Evolutionary conservation across 2,888 invertebrate genomes (phyloP).

Genomic region (Ceramica pisi): DNA sequence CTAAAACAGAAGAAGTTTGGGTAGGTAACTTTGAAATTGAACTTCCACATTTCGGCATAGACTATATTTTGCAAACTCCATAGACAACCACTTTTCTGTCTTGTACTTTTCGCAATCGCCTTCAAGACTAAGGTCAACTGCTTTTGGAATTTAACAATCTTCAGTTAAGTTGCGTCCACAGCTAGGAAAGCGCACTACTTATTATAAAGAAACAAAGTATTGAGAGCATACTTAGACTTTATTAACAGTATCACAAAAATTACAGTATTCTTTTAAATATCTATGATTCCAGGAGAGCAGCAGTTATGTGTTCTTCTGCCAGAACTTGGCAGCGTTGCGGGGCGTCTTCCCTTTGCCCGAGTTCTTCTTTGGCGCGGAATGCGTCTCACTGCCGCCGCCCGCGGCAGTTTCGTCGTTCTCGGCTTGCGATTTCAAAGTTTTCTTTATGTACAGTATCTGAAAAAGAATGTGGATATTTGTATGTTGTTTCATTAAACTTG

Average conservation of each 20-base stretch:
- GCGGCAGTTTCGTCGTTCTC: slow-evolving; percentile 97
- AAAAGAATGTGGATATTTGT: slow-evolving; percentile 38
- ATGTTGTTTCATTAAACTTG: neutral
- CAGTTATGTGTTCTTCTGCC: slow-evolving; percentile 91
- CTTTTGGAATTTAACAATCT: neutral
- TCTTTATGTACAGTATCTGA: slow-evolving; percentile 96
- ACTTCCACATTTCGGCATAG: slow-evolving; percentile 22
- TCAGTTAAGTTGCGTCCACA: neutral
- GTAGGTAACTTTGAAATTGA: slow-evolving; percentile 21
- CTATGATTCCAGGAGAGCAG: slow-evolving; percentile 45
- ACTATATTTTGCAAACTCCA: slow-evolving; percentile 14
- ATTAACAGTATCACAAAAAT: slow-evolving; percentile 74
- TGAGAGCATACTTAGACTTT: slow-evolving; percentile 62
- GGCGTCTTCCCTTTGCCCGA: slow-evolving; percentile 93
- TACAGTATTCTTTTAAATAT: slow-evolving; percentile 61
- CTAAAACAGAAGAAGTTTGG: neutral
- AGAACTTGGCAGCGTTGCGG: slow-evolving; percentile 93
- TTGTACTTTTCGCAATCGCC: neutral
- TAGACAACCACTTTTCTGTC: slow-evolving; percentile 21
- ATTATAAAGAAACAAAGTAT: slow-evolving; percentile 8
- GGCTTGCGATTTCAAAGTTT: slow-evolving; percentile 95
- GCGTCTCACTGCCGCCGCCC: slow-evolving; percentile 91
- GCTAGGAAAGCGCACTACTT: neutral
- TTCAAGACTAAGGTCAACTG: neutral
- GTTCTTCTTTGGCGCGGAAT: slow-evolving; percentile 93